These are phyloP conservation scores for Camponotus fellah DNA, from an alignment of 2,888 invertebrate species.

Conservation along the genomic window DNA sequence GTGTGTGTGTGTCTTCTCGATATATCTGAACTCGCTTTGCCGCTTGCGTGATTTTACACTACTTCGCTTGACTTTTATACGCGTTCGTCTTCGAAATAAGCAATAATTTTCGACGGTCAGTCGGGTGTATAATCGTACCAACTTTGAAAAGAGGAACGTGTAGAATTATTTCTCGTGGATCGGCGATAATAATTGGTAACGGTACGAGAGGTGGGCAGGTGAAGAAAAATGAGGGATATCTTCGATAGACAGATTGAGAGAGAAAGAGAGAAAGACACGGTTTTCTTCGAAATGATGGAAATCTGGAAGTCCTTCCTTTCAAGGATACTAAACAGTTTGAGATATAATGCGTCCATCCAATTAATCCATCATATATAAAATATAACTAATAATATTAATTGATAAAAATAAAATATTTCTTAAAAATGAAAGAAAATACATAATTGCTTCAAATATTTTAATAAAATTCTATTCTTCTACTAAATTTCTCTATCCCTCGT, in stretches of 20 bases:
- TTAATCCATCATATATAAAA: background rate
- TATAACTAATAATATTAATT: background rate
- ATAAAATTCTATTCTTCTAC: background rate
- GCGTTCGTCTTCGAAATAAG: constrained; percentile 51
- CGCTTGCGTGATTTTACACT: constrained; percentile 58
- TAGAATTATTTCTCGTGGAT: constrained; percentile 64
- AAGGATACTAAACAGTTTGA: background rate
- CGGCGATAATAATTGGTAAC: constrained; percentile 75
- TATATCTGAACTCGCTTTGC: background rate
- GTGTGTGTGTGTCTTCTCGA: background rate
- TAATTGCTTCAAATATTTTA: background rate
- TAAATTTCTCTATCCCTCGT: background rate
- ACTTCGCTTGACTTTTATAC: constrained; percentile 54
- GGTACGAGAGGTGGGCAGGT: constrained; percentile 59
- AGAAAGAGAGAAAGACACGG: constrained; percentile 4
- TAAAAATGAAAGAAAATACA: background rate
- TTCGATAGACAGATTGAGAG: constrained; percentile 34
- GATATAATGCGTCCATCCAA: background rate
- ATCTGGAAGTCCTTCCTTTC: constrained; percentile 43
- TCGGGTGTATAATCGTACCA: constrained; percentile 64
- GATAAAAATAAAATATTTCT: constrained; percentile 4
- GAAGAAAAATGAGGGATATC: constrained; percentile 68
- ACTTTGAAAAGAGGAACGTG: constrained; percentile 49
- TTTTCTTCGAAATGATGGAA: constrained; percentile 65
- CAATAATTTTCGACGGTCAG: constrained; percentile 60